A percentile compares a stretch with the other conserved stretches of the same genome.
phyloP scores from a whole-genome alignment of 2,113 vertebrate genomes.

The Oncorhynchus gorbuscha region DNA sequence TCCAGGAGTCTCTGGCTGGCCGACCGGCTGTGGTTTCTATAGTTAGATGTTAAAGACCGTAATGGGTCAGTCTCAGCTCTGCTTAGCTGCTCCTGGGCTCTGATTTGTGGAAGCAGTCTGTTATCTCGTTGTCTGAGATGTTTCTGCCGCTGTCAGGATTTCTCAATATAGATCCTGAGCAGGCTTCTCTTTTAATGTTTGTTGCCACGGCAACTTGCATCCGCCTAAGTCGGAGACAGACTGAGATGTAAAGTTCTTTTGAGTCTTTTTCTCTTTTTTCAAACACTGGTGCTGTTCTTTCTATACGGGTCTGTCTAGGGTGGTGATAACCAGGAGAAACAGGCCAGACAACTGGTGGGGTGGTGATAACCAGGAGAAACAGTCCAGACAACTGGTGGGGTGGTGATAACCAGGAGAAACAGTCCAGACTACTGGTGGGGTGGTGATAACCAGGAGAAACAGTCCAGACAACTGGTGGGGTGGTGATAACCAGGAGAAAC shows the following conservation, averaged over 20 bases:
- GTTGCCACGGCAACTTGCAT: constrained; percentile 72
- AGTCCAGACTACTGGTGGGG: too few species aligned
- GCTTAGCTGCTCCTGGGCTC: constrained; percentile 37
- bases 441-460: too few species aligned
- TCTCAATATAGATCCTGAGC: constrained; percentile 51
- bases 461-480: too few species aligned
- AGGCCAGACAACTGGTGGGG: background rate
- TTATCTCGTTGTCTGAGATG: constrained; percentile 57
- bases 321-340: constrained; percentile 1
- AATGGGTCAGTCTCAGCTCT: constrained; percentile 35
- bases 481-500: too few species aligned
- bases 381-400: too few species aligned
- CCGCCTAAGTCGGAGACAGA: constrained; percentile 46
- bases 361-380: constrained; percentile 8
- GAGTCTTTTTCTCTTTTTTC: constrained; percentile 18
- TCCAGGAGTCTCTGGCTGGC: constrained; percentile 26
- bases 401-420: too few species aligned
- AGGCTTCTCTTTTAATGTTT: constrained; percentile 67
- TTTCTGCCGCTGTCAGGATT: constrained; percentile 52
- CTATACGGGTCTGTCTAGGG: background rate
- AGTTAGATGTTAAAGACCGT: constrained; percentile 31
- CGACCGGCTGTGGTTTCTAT: constrained; percentile 7
- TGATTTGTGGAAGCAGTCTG: constrained; percentile 36
- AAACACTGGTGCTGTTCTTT: constrained; percentile 55
- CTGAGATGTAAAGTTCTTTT: constrained; percentile 56